Conservation (phyloP, 2,797 vertebrate genomes). For the Acanthornis magna region DNA sequence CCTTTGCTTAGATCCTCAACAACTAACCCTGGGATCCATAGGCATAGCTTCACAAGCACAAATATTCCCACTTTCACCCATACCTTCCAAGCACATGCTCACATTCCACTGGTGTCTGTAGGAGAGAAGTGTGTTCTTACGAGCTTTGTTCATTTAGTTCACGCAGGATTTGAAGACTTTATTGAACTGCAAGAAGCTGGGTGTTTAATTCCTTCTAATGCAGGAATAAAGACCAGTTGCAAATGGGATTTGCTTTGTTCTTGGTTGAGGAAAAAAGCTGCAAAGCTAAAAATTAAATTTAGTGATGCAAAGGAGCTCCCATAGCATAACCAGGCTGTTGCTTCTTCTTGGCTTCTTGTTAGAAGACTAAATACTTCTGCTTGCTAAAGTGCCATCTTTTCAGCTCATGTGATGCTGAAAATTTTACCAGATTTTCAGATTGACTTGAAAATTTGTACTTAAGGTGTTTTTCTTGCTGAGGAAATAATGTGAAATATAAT, state of each 20-base stretch:
- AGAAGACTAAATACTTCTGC: neutral
- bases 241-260: conserved; percentile 38
- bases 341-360: neutral
- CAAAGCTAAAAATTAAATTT: neutral
- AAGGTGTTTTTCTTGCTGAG: neutral
- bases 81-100: neutral
- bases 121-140: neutral
- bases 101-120: neutral
- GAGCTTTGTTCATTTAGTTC: neutral
- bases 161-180: neutral
- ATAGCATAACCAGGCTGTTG: neutral
- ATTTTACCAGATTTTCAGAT: neutral
- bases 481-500: neutral
- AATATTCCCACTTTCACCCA: neutral
- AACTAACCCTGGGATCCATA: neutral
- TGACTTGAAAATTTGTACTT: neutral
- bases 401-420: neutral
- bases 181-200: neutral
- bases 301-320: neutral
- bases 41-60: neutral
- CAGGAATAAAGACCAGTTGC: neutral
- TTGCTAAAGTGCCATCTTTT: neutral
- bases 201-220: conserved; percentile 7
- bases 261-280: neutral
- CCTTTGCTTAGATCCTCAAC: neutral